Conservation (phyloP, 2,797 vertebrate species). For the Leontocebus nigricollis region DNA sequence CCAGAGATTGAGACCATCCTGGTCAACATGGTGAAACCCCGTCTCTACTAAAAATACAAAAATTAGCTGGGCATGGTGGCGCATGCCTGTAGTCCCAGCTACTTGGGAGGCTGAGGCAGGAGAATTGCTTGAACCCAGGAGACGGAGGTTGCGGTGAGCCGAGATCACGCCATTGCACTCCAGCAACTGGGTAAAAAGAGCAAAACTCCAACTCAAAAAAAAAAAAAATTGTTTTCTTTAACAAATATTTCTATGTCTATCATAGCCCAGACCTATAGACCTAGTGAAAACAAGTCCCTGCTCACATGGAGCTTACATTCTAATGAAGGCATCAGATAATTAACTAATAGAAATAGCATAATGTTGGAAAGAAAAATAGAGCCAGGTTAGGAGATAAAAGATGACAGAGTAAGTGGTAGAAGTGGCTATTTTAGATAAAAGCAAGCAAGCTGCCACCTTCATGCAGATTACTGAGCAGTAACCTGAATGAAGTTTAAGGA, state of each 20-base stretch:
- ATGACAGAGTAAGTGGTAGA: neutral
- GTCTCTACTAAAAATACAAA: no score
- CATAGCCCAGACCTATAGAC: neutral
- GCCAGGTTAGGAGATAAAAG: neutral
- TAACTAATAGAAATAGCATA: neutral
- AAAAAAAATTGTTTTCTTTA: conserved; percentile 2
- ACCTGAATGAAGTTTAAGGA: neutral
- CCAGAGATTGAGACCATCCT: no score
- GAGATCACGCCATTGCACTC: no score
- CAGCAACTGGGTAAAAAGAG: no score
- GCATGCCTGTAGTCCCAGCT: no score
- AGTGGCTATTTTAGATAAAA: neutral
- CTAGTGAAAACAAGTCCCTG: neutral
- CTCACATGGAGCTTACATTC: neutral
- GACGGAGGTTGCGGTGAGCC: no score
- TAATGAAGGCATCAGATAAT: neutral
- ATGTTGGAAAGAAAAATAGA: neutral
- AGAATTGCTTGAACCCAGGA: no score
- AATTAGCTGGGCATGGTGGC: no score
- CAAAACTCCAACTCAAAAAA: no score
- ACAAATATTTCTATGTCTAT: neutral
- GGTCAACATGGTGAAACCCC: no score
- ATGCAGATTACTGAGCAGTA: neutral
- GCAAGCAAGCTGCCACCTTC: neutral
- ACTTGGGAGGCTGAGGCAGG: no score